Evolutionary conservation across 2,888 invertebrate species (phyloP), one percentile per base, ranked within the genome.

Genomic region (Oligia fasciuncula): DNA sequence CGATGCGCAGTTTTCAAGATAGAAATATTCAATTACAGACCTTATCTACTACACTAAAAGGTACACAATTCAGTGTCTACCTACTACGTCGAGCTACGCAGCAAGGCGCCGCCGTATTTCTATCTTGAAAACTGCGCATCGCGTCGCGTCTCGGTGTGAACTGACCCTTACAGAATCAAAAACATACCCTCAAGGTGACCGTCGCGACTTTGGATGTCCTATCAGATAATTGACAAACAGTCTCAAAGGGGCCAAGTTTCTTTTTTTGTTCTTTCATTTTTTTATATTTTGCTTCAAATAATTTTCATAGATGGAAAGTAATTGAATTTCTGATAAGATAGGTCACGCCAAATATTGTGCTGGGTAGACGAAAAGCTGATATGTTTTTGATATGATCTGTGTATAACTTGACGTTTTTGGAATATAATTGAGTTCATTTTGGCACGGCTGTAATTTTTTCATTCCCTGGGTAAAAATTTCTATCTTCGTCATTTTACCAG

Each of bases 131-230:
- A n/a, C n/a, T n/a, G n/a, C n/a, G n/a, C n/a, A n/a, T n/a, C n/a
- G n/a, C n/a, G n/a, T n/a, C n/a, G n/a, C n/a, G n/a, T n/a, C n/a
- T n/a, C n/a, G n/a, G n/a, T n/a, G n/a, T n/a, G n/a, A n/a, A n/a
- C n/a, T n/a, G n/a, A n/a, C n/a, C n/a, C n/a, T n/a, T 35, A 51
- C 14, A 75, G 4, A 63, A 71, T 67, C 8, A 72, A 51, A 70
- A n/a, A 51, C 4, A 40, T 23, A 43, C n/a, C 57, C 17, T 49
- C 76, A 85, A 85, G 77, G 85, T 85, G 84, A 85, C 84, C 76
- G 40, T 57, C 0, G 2, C 14, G 81, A 85, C 77, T 68, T 85
- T 85, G 80, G 19, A 13, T 29, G 65, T 35, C 43, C 60, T 51
- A 62, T 68, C 85, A n/a, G 40, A 71, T 73, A 85, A 67, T 67